These are phyloP conservation scores for Aphodius granarius DNA, from an alignment of 2,888 invertebrate species.

Conservation along the genomic window DNA sequence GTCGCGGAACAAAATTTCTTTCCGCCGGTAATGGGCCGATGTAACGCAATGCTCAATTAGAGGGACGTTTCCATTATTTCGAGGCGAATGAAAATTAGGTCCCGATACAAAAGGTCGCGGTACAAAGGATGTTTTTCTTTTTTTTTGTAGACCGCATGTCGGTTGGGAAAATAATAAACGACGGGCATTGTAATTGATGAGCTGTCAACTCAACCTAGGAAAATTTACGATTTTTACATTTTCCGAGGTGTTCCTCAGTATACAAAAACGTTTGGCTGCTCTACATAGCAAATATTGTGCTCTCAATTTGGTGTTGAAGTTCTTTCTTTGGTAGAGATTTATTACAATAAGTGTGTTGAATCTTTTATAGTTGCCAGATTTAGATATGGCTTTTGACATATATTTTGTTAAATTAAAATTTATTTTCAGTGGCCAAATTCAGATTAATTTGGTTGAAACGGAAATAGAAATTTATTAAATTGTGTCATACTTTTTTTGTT, in stretches of 20 bases:
- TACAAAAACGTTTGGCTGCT: background rate
- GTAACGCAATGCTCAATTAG: conserved; percentile 8
- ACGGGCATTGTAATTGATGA: background rate
- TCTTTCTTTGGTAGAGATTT: too few species aligned
- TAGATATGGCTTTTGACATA: too few species aligned
- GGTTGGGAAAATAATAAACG: background rate
- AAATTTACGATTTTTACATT: background rate
- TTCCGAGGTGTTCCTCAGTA: background rate
- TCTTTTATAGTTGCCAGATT: too few species aligned
- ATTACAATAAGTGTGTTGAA: too few species aligned
- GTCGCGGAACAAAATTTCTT: conserved; percentile 7
- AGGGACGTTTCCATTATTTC: background rate
- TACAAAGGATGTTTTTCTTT: background rate
- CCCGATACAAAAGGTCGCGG: background rate
- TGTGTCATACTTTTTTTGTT: too few species aligned
- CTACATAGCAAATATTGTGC: background rate
- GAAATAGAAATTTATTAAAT: too few species aligned
- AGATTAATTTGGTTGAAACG: too few species aligned
- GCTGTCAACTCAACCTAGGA: background rate
- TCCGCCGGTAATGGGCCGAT: conserved; percentile 4
- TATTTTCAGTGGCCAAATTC: too few species aligned
- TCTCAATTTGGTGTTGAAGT: too few species aligned
- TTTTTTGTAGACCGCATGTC: background rate
- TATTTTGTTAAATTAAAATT: too few species aligned
- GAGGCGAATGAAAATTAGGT: background rate